phyloP scores from a whole-genome alignment of 2,797 vertebrate genomes.

The Alcedo quadribrachys region DNA sequence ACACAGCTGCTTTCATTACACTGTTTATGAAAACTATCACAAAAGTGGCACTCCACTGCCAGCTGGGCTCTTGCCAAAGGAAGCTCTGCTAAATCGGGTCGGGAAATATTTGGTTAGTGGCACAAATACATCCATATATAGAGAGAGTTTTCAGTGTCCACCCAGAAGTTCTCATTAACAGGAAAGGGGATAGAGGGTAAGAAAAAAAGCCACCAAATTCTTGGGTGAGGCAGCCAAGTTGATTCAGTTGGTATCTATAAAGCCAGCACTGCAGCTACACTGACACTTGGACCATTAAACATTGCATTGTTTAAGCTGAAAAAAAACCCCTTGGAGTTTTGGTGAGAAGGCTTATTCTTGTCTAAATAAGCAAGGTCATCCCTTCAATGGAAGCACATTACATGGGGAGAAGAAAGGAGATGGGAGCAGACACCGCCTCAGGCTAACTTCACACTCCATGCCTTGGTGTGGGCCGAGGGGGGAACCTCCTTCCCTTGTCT shows the following conservation, averaged over 20 bases:
- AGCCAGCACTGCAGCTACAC: neutral
- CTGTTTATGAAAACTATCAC: slow-evolving; percentile 19
- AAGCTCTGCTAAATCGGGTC: neutral
- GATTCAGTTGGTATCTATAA: neutral
- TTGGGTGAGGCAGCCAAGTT: neutral
- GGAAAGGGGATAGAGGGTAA: neutral
- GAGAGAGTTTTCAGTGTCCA: neutral
- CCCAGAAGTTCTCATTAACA: neutral
- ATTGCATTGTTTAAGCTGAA: neutral
- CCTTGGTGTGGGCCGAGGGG: neutral
- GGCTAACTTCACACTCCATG: neutral
- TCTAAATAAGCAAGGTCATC: neutral
- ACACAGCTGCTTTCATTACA: slow-evolving; percentile 3
- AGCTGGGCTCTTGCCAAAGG: slow-evolving; percentile 37
- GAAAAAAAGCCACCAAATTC: neutral
- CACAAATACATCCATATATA: neutral
- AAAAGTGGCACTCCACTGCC: neutral
- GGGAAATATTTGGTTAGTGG: neutral
- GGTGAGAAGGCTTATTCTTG: neutral
- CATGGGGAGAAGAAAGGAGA: neutral
- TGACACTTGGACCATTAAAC: neutral
- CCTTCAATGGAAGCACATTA: neutral
- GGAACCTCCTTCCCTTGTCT: neutral
- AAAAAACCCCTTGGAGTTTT: neutral
- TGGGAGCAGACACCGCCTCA: neutral